phyloP scores from a whole-genome alignment of 2,888 invertebrate species.

The Augochlorella aurata region DNA sequence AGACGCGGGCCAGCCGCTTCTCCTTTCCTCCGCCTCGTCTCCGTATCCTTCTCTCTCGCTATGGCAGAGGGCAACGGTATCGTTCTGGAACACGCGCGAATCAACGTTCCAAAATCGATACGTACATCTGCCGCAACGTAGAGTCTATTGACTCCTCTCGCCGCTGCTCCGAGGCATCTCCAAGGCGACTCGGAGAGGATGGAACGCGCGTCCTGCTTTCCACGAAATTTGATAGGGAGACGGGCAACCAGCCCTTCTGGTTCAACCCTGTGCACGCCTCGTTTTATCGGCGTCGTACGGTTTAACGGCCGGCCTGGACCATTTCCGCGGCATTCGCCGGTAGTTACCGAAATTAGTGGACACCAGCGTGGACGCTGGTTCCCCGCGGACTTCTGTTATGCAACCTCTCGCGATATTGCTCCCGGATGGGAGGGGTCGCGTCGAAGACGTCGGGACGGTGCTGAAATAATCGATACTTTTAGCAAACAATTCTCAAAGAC shows the following conservation, averaged over 20 bases:
- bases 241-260: not conserved
- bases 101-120: constrained; percentile 68
- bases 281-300: constrained; percentile 17
- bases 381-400: not conserved
- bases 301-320: constrained; percentile 20
- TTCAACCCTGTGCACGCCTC: constrained; percentile 7
- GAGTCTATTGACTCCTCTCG: constrained; percentile 65
- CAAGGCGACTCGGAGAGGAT: constrained; percentile 53
- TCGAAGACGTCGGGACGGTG: not conserved
- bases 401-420: not conserved
- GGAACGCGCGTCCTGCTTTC: constrained; percentile 32
- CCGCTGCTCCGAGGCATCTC: constrained; percentile 49
- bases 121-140: constrained; percentile 66
- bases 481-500: no score
- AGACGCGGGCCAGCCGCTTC: constrained; percentile 7
- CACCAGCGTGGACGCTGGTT: not conserved
- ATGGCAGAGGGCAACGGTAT: constrained; percentile 57
- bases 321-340: constrained; percentile 2
- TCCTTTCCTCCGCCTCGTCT: constrained; percentile 17
- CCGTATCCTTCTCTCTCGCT: constrained; percentile 26
- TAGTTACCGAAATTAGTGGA: not conserved
- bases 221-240: constrained; percentile 34
- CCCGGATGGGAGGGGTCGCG: not conserved
- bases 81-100: constrained; percentile 66
- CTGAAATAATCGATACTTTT: no score